A percentile compares a stretch with the other conserved stretches of the same genome.
Evolutionary conservation across 1,140 invertebrate species (phyloP).

Genomic region (Brachionus angularis): DNA sequence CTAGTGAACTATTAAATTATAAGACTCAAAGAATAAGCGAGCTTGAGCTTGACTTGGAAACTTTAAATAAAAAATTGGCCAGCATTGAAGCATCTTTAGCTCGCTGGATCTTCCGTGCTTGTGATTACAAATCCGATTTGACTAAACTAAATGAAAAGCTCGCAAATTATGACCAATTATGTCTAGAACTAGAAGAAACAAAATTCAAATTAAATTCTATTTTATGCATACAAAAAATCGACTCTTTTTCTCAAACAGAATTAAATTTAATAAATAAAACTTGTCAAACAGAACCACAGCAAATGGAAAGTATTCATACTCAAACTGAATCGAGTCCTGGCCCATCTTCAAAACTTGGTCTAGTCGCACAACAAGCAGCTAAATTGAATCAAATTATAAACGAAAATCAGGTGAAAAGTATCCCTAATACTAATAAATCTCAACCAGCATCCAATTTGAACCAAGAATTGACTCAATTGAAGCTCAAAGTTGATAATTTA

Average conservation of each 20-base stretch:
- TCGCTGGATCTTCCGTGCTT: slow-evolving; percentile 35
- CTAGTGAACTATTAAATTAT: background rate
- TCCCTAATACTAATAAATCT: slow-evolving; percentile 1
- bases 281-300: background rate
- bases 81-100: slow-evolving; percentile 8
- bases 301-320: background rate
- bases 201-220: background rate
- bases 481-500: slow-evolving; percentile 22
- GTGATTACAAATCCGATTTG: slow-evolving; percentile 37
- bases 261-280: background rate
- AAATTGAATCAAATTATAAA: slow-evolving; percentile 19
- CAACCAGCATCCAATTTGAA: background rate
- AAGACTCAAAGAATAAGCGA: slow-evolving; percentile 12
- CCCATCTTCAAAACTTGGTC: background rate
- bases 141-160: slow-evolving; percentile 10
- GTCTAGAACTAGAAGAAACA: background rate
- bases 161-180: background rate
- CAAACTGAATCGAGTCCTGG: too few relatives aligned
- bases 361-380: slow-evolving; percentile 28
- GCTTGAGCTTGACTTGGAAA: slow-evolving; percentile 18
- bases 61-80: slow-evolving; percentile 6
- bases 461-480: background rate
- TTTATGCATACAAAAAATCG: background rate
- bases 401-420: too few relatives aligned
- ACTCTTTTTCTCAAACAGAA: background rate